Evolutionary conservation across 2,113 vertebrate species (phyloP).

Genomic region (Tapirus terrestris): DNA sequence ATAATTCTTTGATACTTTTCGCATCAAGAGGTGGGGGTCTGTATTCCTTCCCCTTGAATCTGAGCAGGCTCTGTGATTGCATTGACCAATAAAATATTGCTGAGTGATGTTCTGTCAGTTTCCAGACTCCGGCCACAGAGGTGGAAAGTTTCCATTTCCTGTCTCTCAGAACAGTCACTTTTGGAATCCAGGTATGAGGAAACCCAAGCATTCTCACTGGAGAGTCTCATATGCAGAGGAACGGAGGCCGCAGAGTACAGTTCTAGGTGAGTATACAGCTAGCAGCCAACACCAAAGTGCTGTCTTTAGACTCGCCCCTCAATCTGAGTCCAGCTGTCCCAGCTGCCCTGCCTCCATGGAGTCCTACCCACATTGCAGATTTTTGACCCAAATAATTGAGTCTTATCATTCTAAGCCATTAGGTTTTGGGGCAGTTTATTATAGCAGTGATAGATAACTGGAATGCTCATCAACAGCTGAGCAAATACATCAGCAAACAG

Average conservation of each 20-base stretch:
- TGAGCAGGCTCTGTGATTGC: neutral
- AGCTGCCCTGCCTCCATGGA: neutral
- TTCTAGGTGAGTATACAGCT: neutral
- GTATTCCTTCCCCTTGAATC: neutral
- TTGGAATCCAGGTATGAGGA: neutral
- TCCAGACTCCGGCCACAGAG: neutral
- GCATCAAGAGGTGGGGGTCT: neutral
- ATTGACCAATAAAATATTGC: neutral
- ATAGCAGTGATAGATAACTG: neutral
- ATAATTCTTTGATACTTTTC: neutral
- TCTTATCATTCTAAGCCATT: neutral
- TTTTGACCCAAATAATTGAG: neutral
- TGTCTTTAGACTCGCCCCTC: neutral
- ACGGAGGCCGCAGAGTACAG: too few species aligned
- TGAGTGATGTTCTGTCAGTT: neutral
- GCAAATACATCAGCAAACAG: neutral
- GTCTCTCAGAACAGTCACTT: neutral
- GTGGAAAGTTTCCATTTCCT: neutral
- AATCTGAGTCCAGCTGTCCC: fast-evolving
- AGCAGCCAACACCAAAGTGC: neutral
- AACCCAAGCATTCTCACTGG: neutral
- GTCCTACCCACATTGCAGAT: neutral
- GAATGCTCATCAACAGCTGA: neutral
- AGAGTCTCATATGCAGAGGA: neutral
- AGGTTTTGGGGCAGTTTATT: neutral